Base-by-base conservation (phyloP, 2,888 invertebrate species). In the Pyrrhosoma nymphula region DNA sequence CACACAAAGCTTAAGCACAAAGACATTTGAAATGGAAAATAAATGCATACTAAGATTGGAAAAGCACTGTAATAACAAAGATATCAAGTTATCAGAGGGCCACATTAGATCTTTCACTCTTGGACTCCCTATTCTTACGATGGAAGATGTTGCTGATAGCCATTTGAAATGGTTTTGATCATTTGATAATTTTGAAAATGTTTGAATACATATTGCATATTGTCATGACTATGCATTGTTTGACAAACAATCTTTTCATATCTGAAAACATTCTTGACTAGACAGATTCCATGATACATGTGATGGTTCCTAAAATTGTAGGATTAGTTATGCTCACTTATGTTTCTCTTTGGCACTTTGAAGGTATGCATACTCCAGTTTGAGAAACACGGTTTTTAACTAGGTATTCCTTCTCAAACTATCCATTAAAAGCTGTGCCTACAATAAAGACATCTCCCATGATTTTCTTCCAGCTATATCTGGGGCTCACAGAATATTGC, bases 401-500 rank as follows among this genome's bases (percentile, higher is more conserved):
- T 56, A 56, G 8, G 20, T 16, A 82, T 35, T 10, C 14, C 82
- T 26, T 30, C 35, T 14, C 1, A 35, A 35, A 2, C 82, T 82
- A 82, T 4, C 82, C 82, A 82, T 82, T 82, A 30, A 82, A 82
- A 82, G 82, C 82, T 35, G 14, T 82, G 82, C 35, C 26, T 82
- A 82, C 35, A 30, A 12, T 26, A 82, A 16, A 35, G 14, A 35
- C 16, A 8, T 35, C 35, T 47, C 82, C 35, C 82, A 30, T 35
- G 0, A 82, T 35, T 82, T 35, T 82, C 82, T 82, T 35, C 82
- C 82, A 82, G 35, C 82, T 35, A 82, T 82, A 35, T 82, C 82
- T 82, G 82, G 82, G 82, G 82, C 82, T 82, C 82, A 35, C 82
- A 82, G 82, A 82, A 35, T 82, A 82, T 82, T 82, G 82, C 82